Evolutionary conservation across 2,888 invertebrate genomes (phyloP), one percentile per base, ranked within the genome.

Genomic region (Pinctada fucata): DNA sequence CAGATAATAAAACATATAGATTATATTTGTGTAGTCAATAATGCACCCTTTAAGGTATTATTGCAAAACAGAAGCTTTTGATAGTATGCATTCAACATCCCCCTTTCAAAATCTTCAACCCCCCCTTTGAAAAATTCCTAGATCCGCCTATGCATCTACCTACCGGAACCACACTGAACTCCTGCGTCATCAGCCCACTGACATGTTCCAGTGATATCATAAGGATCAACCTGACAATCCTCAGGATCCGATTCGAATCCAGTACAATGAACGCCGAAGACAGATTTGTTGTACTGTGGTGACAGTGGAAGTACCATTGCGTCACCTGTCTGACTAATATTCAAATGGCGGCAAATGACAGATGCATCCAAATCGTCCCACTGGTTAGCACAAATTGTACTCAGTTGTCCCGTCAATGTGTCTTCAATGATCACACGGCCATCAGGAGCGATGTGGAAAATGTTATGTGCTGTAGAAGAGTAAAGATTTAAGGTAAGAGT

Each of bases 291-390:
- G 49, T 50, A 75, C 13, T 6, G 13, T 31, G 2, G 45, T n/a
- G 4, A n/a, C 10, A 50, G 49, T 10, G 74, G 66, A 2, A 75
- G 8, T n/a, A n/a, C n/a, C 2, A 16, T 16, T 6, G 67, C 66
- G 31, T 6, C 10, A n/a, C 66, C 74, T 6, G 67, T 8, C 5
- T 45, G 16, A 49, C 48, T 3, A 31, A 3, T 51, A 49, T 72
- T 72, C 51, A 67, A n/a, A 31, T 73, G 68, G 45, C 78, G 67
- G 66, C 78, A 78, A 4, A 72, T 8, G 2, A 78, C 73, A 8
- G n/a, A 45, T 13, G 78, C 78, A 50, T 72, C 72, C 6, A 31
- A 50, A 47, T 78, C 69, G 31, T 72, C 73, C 78, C 78, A 78
- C 13, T 31, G 3, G 63, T 72, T 45, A 0, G 48, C 63, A 68